Percentiles rank a stretch among this genome's conserved stretches.
These are phyloP conservation scores for Azorinus chamasolen DNA, from an alignment of 2,888 invertebrate species.

Conservation along the genomic window DNA sequence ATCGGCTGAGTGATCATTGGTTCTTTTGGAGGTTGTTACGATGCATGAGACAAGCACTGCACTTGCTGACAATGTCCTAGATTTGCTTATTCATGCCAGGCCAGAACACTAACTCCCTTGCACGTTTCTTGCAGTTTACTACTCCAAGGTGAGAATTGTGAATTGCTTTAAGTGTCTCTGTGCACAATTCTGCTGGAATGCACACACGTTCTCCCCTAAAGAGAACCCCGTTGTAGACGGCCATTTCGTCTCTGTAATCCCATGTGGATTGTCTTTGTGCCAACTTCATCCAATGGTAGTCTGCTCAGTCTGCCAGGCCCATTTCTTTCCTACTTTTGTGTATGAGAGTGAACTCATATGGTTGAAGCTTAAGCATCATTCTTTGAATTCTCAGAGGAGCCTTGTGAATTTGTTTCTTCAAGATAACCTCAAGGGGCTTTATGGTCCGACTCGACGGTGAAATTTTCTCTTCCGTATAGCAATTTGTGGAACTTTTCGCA, in stretches of 20 bases:
- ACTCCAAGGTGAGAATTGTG: slow-evolving; percentile 52
- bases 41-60: slow-evolving; percentile 30
- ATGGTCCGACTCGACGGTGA: slow-evolving; percentile 48
- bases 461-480: slow-evolving; percentile 39
- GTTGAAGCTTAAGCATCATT: too few species aligned
- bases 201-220: slow-evolving; percentile 36
- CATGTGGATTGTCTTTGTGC: slow-evolving; percentile 17
- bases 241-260: slow-evolving; percentile 49
- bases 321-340: slow-evolving; percentile 49
- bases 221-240: slow-evolving; percentile 38
- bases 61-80: slow-evolving; percentile 27
- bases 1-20: slow-evolving; percentile 43
- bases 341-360: slow-evolving; percentile 47
- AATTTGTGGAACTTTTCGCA: slow-evolving; percentile 51
- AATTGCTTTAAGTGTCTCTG: slow-evolving; percentile 34
- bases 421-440: slow-evolving; percentile 54
- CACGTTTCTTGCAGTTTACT: slow-evolving; percentile 48
- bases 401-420: slow-evolving; percentile 41
- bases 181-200: slow-evolving; percentile 21
- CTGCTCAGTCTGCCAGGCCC: slow-evolving; percentile 31
- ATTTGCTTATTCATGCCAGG: slow-evolving; percentile 37
- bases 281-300: slow-evolving; percentile 17
- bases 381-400: slow-evolving; percentile 30
- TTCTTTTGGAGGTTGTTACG: slow-evolving; percentile 33
- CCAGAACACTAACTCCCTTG: slow-evolving; percentile 46